Conservation (phyloP, 2,797 vertebrate genomes). For the Coracias cyanogaster region DNA sequence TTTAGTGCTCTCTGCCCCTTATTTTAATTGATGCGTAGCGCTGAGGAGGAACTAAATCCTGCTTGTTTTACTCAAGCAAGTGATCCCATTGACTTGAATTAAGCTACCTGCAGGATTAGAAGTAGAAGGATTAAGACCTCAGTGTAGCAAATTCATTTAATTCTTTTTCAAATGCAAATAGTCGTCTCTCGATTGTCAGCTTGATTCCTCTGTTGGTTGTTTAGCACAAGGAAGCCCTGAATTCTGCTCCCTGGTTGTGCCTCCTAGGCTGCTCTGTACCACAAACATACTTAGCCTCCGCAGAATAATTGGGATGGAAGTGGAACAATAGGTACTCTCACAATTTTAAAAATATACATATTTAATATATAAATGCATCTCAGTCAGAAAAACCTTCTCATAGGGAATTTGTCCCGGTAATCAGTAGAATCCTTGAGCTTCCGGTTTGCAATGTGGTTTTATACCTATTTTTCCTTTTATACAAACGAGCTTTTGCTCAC, state of each 20-base stretch:
- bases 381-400: not conserved
- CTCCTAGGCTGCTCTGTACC: not conserved
- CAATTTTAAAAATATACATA: not conserved
- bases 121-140: constrained; percentile 30
- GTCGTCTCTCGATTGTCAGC: not conserved
- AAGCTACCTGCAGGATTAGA: constrained; percentile 44
- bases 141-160: constrained; percentile 3
- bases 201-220: not conserved
- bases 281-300: not conserved
- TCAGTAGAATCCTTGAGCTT: not conserved
- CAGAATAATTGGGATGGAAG: not conserved
- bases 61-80: constrained; percentile 26
- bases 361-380: not conserved
- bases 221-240: not conserved
- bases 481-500: not conserved
- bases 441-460: not conserved
- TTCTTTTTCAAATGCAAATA: constrained; percentile 56
- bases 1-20: not conserved
- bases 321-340: not conserved
- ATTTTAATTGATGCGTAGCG: not conserved
- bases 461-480: not conserved
- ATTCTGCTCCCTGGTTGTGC: not conserved
- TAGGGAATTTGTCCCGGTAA: not conserved
- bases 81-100: constrained; percentile 11
- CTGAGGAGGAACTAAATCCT: constrained; percentile 6